Base-by-base conservation (phyloP, 2,113 vertebrate genomes). In the Aix galericulata region DNA sequence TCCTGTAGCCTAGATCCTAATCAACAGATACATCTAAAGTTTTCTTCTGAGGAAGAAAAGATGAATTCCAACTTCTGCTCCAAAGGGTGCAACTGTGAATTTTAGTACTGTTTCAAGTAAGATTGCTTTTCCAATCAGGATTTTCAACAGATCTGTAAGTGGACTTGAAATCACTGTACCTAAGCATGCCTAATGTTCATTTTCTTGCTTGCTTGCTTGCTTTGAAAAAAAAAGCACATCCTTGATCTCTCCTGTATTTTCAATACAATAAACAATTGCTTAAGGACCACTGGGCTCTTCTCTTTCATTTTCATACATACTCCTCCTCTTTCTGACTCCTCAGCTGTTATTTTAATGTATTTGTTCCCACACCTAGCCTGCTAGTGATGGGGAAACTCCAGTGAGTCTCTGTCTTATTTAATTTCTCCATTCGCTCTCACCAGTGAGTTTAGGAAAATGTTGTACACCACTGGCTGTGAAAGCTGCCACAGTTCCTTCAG, bases 1-100 rank as follows among this genome's bases (percentile, higher is more conserved):
- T 86, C 93, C 82, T 86, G 58, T 77, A 91, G 88, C 40, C 79
- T 91, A 86, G 58, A 91, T 72, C 8, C 21, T 66, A 91, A 82
- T 68, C 40, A 88, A 92, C 50, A 1, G 8, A 94, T 59, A 75
- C 42, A 77, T 69, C 69, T 76, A 66, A 83, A 78, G 42, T 53
- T 2, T 5, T 83, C 60, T 62, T 88, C 58, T 89, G 72, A 36
- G 72, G 69, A 68, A 77, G 60, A 83, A 78, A 94, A 83, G 69
- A 90, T 42, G 26, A 73, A 84, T 82, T 91, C 83, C 85, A 91
- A 69, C 48, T 92, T 44, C 58, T 79, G 26, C 50, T 82, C 25
- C 55, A 88, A 93, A 34, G 29, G 12, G 8, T 48, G 29, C 56
- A 93, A 59, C 44, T 63, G 38, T 17, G 40, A 52, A 60, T 48